A percentile compares a stretch with the other conserved stretches of the same genome.
These are phyloP conservation scores for Hycleus phaleratus DNA, from an alignment of 1,140 invertebrate species.

Conservation along the genomic window DNA sequence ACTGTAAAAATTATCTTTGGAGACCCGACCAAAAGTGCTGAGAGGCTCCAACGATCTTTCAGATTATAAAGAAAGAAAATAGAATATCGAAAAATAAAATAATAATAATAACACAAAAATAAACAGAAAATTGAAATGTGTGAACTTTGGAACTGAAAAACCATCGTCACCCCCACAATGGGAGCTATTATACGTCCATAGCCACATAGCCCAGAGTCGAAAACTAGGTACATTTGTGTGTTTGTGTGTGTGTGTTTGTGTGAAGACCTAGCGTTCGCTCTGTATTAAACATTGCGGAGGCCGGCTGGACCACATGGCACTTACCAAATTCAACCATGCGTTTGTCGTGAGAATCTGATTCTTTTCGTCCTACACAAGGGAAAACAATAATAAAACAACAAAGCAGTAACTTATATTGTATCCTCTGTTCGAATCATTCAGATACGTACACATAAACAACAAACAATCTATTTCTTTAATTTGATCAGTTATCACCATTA, in stretches of 20 bases:
- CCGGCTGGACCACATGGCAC: slow-evolving; percentile 53
- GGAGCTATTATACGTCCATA: slow-evolving; percentile 36
- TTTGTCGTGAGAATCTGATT: slow-evolving; percentile 77
- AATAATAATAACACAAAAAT: too few species aligned
- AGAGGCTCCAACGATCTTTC: slow-evolving; percentile 7
- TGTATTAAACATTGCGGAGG: slow-evolving; percentile 36
- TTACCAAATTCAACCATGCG: slow-evolving; percentile 95
- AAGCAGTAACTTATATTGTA: slow-evolving; percentile 18
- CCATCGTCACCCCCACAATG: slow-evolving; percentile 6
- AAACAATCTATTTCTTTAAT: slow-evolving; percentile 1
- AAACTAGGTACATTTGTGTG: slow-evolving; percentile 23
- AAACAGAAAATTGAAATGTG: neutral
- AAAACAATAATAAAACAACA: slow-evolving; percentile 38
- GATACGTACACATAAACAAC: neutral
- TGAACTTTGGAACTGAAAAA: slow-evolving; percentile 3
- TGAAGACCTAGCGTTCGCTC: slow-evolving; percentile 28
- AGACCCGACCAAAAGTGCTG: slow-evolving; percentile 9
- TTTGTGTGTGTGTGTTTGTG: neutral
- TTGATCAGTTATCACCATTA: slow-evolving; percentile 10
- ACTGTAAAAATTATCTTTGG: neutral
- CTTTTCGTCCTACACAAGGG: slow-evolving; percentile 62
- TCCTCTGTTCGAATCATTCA: slow-evolving; percentile 13
- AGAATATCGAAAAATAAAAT: too few species aligned
- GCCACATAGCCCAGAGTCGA: slow-evolving; percentile 36
- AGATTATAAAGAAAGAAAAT: neutral